phyloP scores from a whole-genome alignment of 2,888 invertebrate species.

The Phyllotreta cruciferae region DNA sequence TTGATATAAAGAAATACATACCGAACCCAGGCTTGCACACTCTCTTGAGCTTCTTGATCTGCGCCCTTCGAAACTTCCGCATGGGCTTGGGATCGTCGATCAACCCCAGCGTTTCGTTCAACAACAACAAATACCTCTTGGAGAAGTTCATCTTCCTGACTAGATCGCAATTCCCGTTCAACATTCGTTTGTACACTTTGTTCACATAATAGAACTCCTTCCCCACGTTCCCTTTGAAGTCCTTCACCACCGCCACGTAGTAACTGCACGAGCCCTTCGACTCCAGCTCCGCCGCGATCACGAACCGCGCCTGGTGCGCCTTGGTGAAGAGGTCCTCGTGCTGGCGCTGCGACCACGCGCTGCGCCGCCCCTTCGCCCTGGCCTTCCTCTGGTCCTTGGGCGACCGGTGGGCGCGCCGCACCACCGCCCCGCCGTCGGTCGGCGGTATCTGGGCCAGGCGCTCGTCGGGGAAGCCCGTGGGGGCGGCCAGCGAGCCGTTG shows the following conservation, averaged over 20 bases:
- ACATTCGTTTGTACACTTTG: constrained; percentile 17
- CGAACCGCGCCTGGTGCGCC: constrained; percentile 70
- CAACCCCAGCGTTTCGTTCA: constrained; percentile 17
- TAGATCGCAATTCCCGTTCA: constrained; percentile 25
- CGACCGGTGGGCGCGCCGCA: constrained; percentile 35
- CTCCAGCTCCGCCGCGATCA: constrained; percentile 71
- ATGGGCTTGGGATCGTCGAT: constrained; percentile 21
- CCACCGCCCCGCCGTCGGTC: constrained; percentile 37
- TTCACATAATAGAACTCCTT: constrained; percentile 15
- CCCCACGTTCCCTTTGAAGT: constrained; percentile 65
- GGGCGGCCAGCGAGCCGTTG: background rate
- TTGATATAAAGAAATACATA: no score
- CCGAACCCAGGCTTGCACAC: constrained; percentile 29
- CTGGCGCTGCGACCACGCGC: constrained; percentile 41
- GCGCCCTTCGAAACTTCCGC: constrained; percentile 10
- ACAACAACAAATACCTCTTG: constrained; percentile 28
- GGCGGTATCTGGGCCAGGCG: constrained; percentile 45
- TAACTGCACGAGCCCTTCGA: constrained; percentile 59
- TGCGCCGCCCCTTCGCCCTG: constrained; percentile 32
- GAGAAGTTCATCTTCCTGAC: constrained; percentile 24
- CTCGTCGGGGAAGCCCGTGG: constrained; percentile 40
- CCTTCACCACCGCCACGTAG: constrained; percentile 70
- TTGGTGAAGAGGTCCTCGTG: constrained; percentile 69
- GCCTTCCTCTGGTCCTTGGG: constrained; percentile 23
- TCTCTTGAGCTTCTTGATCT: constrained; percentile 20